A percentile compares a stretch with the other conserved stretches of the same genome.
These are phyloP conservation scores for Halichoeres trimaculatus DNA, from an alignment of 2,113 vertebrate genomes.

Conservation along the genomic window DNA sequence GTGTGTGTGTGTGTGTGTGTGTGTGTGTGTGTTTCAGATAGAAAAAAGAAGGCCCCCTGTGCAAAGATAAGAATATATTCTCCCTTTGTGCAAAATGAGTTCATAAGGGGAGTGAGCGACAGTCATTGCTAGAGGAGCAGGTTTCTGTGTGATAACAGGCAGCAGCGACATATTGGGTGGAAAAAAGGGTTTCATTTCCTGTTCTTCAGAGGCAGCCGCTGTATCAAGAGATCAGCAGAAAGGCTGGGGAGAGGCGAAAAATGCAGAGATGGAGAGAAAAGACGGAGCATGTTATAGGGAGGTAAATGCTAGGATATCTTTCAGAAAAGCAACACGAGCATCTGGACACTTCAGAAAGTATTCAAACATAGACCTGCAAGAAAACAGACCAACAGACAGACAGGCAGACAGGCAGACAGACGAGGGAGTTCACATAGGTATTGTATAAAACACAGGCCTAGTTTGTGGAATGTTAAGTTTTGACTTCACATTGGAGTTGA, in stretches of 20 bases:
- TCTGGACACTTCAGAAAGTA: constrained; percentile 43
- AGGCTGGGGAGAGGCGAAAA: constrained; percentile 37
- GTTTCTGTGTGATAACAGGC: constrained; percentile 71
- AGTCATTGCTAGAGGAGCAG: constrained; percentile 49
- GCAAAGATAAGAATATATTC: constrained; percentile 77
- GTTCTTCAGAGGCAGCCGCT: constrained; percentile 70
- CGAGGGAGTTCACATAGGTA: too few species aligned
- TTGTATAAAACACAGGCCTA: too few species aligned
- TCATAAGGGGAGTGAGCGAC: constrained; percentile 73
- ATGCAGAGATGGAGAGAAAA: constrained; percentile 43
- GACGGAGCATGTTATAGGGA: constrained; percentile 39
- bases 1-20: too few species aligned
- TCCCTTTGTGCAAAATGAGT: constrained; percentile 75
- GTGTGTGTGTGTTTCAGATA: constrained; percentile 20
- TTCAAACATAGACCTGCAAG: constrained; percentile 35
- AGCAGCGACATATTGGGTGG: constrained; percentile 45
- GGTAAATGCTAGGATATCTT: constrained; percentile 74
- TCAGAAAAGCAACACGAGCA: constrained; percentile 38
- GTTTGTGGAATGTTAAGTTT: too few species aligned
- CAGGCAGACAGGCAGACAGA: too few species aligned
- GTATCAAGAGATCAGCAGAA: constrained; percentile 70
- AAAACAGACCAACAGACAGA: constrained; percentile 17
- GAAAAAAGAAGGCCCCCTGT: constrained; percentile 37
- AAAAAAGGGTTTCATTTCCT: constrained; percentile 79
- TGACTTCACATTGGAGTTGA: too few species aligned